These are phyloP conservation scores for Odocoileus hemionus DNA, from an alignment of 2,113 vertebrate species.

Conservation along the genomic window DNA sequence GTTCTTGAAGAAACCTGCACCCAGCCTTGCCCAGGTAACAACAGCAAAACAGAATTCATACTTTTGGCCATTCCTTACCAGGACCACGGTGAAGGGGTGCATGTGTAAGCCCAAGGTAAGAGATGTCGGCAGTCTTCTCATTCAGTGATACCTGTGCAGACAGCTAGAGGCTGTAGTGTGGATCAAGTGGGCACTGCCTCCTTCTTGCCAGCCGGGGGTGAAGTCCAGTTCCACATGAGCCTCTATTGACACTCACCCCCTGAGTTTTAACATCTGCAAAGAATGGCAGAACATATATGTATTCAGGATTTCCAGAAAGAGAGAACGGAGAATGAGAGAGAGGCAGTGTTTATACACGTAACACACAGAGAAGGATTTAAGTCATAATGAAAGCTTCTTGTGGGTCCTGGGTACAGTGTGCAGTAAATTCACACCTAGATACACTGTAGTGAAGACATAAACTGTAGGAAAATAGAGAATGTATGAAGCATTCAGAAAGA, in stretches of 20 bases:
- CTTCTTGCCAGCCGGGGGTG: not conserved
- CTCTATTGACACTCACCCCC: not conserved
- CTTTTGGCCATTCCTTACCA: not conserved
- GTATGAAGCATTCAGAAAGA: not conserved
- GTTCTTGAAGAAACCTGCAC: conserved; percentile 90
- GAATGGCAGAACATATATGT: not conserved
- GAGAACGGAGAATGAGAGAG: not conserved
- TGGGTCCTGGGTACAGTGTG: not conserved
- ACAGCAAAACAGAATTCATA: not conserved
- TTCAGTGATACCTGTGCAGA: not conserved
- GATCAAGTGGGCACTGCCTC: not conserved
- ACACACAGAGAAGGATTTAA: not conserved
- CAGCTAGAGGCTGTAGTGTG: not conserved
- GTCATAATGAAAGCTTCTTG: not conserved
- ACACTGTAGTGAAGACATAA: not conserved
- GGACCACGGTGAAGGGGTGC: not conserved
- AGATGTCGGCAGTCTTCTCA: not conserved
- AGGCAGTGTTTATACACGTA: not conserved
- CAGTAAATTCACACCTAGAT: not conserved
- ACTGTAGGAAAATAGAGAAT: not conserved
- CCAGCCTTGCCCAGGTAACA: conserved; percentile 94
- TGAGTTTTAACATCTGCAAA: not conserved
- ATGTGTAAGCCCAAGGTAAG: not conserved
- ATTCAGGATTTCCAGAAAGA: not conserved
- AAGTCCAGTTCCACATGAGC: too few species aligned